These are phyloP conservation scores for Etheostoma cragini DNA, from an alignment of 2,113 vertebrate genomes.

Conservation along the genomic window DNA sequence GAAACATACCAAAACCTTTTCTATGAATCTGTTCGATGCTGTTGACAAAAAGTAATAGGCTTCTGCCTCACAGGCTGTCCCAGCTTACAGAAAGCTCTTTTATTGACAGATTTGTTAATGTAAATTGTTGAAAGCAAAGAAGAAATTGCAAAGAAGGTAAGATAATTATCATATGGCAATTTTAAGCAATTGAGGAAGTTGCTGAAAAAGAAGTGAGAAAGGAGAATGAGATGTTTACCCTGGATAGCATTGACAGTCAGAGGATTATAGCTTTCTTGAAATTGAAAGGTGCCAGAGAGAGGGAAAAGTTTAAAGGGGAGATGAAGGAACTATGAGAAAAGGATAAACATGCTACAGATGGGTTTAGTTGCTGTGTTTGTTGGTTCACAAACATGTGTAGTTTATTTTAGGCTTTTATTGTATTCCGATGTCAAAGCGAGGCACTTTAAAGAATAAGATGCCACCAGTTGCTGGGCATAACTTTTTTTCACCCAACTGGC, in stretches of 20 bases:
- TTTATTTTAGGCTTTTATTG: slow-evolving; percentile 39
- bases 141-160: slow-evolving; percentile 11
- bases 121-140: slow-evolving; percentile 46
- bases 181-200: slow-evolving; percentile 37
- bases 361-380: slow-evolving; percentile 16
- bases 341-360: slow-evolving; percentile 11
- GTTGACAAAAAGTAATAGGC: slow-evolving; percentile 33
- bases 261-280: slow-evolving; percentile 24
- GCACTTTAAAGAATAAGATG: slow-evolving; percentile 25
- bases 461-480: background rate
- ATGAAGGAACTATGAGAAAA: slow-evolving; percentile 29
- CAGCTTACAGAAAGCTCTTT: slow-evolving; percentile 36
- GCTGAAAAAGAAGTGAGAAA: slow-evolving; percentile 21
- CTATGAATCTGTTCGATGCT: slow-evolving; percentile 36
- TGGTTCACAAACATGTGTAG: slow-evolving; percentile 18
- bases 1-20: slow-evolving; percentile 44
- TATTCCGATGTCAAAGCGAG: background rate
- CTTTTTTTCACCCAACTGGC: slow-evolving; percentile 26
- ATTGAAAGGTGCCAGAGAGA: slow-evolving; percentile 21
- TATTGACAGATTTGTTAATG: slow-evolving; percentile 69
- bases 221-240: slow-evolving; percentile 14
- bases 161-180: slow-evolving; percentile 48
- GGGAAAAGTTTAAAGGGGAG: slow-evolving; percentile 13
- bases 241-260: slow-evolving; percentile 19
- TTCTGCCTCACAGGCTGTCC: slow-evolving; percentile 51